phyloP scores from a whole-genome alignment of 2,797 vertebrate species.

The Chrysocyon brachyurus region DNA sequence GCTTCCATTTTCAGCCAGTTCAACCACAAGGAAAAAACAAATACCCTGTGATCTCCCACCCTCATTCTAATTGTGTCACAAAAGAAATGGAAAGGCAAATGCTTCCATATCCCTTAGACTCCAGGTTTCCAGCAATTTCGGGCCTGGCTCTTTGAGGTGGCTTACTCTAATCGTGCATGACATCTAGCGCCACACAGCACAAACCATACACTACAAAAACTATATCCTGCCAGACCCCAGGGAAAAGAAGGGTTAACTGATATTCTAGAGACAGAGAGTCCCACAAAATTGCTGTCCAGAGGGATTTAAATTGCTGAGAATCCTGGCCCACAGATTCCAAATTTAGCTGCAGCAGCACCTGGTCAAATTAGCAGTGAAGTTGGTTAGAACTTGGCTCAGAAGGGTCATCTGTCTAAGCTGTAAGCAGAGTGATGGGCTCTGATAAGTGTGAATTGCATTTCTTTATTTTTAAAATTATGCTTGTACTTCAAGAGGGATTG shows the following conservation, averaged over 20 bases:
- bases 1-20: background rate
- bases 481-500: slow-evolving; percentile 71
- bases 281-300: background rate
- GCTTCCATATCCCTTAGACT: background rate
- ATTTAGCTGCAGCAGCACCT: background rate
- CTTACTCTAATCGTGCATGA: background rate
- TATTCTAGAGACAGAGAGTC: background rate
- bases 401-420: slow-evolving; percentile 72
- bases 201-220: background rate
- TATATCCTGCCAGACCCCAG: background rate
- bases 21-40: background rate
- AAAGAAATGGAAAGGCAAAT: no score
- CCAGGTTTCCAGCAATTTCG: background rate
- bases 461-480: slow-evolving; percentile 66
- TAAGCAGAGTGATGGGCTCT: slow-evolving; percentile 56
- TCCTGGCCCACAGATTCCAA: background rate
- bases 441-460: slow-evolving; percentile 73
- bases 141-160: background rate
- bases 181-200: background rate
- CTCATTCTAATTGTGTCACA: background rate
- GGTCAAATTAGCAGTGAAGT: slow-evolving; percentile 51
- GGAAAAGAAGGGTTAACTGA: background rate
- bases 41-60: background rate
- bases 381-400: slow-evolving; percentile 64
- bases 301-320: slow-evolving; percentile 62